These are phyloP conservation scores for Eutolmus rufibarbis DNA, from an alignment of 2,888 invertebrate species.

Conservation along the genomic window DNA sequence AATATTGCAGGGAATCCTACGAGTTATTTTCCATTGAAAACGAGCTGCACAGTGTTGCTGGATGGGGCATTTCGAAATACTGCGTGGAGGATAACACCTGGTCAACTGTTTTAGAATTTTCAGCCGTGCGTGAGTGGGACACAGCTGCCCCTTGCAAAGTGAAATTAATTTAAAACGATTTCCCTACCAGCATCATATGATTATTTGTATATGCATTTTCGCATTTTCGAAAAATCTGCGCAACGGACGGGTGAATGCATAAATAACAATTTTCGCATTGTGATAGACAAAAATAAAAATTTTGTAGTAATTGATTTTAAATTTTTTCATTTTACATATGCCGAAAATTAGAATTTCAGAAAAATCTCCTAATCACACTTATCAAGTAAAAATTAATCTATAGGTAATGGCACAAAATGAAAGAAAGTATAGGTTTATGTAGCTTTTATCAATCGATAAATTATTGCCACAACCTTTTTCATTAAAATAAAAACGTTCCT, in stretches of 20 bases:
- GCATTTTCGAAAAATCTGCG: too few species aligned
- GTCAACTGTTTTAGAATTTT: slow-evolving; percentile 51
- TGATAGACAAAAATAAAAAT: neutral
- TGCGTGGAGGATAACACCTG: slow-evolving; percentile 51
- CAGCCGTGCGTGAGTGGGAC: slow-evolving; percentile 53
- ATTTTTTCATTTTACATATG: neutral
- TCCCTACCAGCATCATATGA: too few species aligned
- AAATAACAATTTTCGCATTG: neutral
- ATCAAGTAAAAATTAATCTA: too few species aligned
- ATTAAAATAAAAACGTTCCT: too few species aligned
- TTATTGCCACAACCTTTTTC: too few species aligned
- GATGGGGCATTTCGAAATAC: slow-evolving; percentile 53
- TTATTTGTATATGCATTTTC: too few species aligned
- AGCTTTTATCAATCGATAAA: too few species aligned
- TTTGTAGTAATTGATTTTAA: neutral
- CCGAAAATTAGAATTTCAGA: too few species aligned
- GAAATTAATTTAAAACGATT: neutral
- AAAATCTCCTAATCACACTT: too few species aligned
- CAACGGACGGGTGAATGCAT: neutral
- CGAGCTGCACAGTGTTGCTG: slow-evolving; percentile 53
- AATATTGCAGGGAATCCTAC: slow-evolving; percentile 52
- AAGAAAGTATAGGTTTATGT: too few species aligned
- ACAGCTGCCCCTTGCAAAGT: slow-evolving; percentile 53
- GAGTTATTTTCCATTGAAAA: slow-evolving; percentile 54
- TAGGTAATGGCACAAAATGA: too few species aligned